phyloP scores from a whole-genome alignment of 2,797 vertebrate genomes.

The Ispidina lecontei region DNA sequence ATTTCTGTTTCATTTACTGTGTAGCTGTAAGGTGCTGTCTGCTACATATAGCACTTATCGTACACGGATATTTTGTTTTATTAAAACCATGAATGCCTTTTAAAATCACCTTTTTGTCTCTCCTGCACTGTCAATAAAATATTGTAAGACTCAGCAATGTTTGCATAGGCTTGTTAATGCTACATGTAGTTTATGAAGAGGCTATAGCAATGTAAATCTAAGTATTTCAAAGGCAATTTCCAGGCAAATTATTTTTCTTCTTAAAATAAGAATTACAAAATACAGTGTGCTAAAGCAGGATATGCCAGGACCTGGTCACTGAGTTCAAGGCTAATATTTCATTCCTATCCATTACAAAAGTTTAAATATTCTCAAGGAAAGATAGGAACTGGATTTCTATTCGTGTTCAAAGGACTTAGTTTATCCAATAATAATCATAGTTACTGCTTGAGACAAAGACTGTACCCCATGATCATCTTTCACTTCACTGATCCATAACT shows the following conservation, averaged over 20 bases:
- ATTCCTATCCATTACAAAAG: neutral
- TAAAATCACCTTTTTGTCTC: neutral
- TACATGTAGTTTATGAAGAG: neutral
- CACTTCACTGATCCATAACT: neutral
- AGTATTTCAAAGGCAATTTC: neutral
- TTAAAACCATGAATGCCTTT: neutral
- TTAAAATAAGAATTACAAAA: neutral
- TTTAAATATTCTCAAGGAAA: neutral
- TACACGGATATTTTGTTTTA: neutral
- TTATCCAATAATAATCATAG: neutral
- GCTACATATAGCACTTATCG: fast-evolving
- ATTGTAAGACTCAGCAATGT: neutral
- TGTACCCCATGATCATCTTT: neutral
- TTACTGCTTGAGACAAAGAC: neutral
- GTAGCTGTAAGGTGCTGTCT: neutral
- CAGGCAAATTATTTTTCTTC: neutral
- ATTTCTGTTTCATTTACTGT: neutral
- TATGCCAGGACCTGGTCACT: neutral
- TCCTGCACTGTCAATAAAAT: neutral
- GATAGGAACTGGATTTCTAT: neutral
- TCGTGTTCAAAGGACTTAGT: neutral
- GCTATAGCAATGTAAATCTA: neutral
- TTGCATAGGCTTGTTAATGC: neutral
- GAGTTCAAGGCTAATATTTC: neutral
- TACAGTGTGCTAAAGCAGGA: neutral